Conservation (phyloP, 2,888 invertebrate genomes). For the Amblyteles armatorius region DNA sequence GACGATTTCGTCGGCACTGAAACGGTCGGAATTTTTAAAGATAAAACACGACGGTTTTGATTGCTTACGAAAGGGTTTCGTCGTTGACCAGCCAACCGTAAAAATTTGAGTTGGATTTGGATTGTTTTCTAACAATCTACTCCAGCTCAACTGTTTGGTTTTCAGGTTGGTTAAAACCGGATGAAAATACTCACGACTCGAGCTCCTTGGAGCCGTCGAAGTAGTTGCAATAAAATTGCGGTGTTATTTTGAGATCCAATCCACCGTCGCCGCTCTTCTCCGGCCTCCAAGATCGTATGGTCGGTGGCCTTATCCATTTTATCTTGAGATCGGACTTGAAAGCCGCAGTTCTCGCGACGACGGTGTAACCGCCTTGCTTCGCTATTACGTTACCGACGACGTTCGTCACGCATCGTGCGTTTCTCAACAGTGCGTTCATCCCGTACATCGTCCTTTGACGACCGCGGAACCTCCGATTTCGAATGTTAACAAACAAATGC, state of each 20-base stretch:
- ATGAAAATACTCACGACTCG: slow-evolving; percentile 86
- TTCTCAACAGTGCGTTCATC: slow-evolving; percentile 74
- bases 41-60: background rate
- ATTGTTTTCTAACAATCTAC: no score
- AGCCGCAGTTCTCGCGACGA: slow-evolving; percentile 85
- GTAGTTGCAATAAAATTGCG: slow-evolving; percentile 85
- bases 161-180: background rate
- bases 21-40: slow-evolving; percentile 74
- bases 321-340: slow-evolving; percentile 91
- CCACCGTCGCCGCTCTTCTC: slow-evolving; percentile 90
- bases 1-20: slow-evolving; percentile 90
- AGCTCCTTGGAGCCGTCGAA: slow-evolving; percentile 89
- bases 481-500: slow-evolving; percentile 10
- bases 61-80: background rate
- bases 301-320: slow-evolving; percentile 91
- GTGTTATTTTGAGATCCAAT: slow-evolving; percentile 86
- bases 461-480: background rate
- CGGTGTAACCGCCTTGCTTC: slow-evolving; percentile 60
- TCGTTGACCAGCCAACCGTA: no score
- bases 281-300: slow-evolving; percentile 88
- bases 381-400: slow-evolving; percentile 56
- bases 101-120: no score
- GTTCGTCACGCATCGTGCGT: slow-evolving; percentile 54
- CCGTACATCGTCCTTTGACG: slow-evolving; percentile 7
- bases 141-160: no score